Evolutionary conservation across 2,888 invertebrate species (phyloP), one percentile per base, ranked within the genome.

Genomic region (Eupsilia transversa): DNA sequence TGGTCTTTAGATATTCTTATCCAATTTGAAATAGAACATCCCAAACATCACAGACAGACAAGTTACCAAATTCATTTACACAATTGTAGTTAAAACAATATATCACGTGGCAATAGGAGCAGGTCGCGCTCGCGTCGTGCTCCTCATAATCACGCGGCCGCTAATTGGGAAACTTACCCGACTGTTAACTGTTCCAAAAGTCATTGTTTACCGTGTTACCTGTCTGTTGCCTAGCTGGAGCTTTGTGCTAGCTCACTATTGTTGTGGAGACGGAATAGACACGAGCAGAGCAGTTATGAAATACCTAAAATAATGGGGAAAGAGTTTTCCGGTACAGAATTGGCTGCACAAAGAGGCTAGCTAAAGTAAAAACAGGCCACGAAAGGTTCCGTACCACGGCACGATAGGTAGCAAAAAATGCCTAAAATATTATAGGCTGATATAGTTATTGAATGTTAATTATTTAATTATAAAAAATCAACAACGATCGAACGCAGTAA

Each of bases 101-200:
- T 77, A 85, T 84, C 76, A 71, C 81, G 76, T 63, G 64, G 74
- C 72, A 64, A 33, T 38, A 35, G 43, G 74, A 76, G 77, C 59
- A 52, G 72, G 69, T 66, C 41, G 52, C 27, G 27, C 17, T 66
- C 41, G 52, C 27, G 27, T 43, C 43, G 46, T 17, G 27, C 35
- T 74, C 80, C 79, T 86, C 82, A 89, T 88, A 88, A 89, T 89
- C 86, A 86, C 82, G 84, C 56, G 83, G 74, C 79, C 84, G 81
- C 87, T 90, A 90, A 89, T 90, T 90, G 89, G 89, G 79, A 89
- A 90, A 90, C 88, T 90, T 90, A 79, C 74, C 82, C 79, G n/a
- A 77, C 80, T 84, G 82, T 82, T 80, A 86, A 88, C 88, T 80
- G 87, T 89, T 90, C 66, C 79, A 72, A 79, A 86, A 89, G 82